Evolutionary conservation across 2,797 vertebrate species (phyloP).

Genomic region (Cyprinodon diabolis): DNA sequence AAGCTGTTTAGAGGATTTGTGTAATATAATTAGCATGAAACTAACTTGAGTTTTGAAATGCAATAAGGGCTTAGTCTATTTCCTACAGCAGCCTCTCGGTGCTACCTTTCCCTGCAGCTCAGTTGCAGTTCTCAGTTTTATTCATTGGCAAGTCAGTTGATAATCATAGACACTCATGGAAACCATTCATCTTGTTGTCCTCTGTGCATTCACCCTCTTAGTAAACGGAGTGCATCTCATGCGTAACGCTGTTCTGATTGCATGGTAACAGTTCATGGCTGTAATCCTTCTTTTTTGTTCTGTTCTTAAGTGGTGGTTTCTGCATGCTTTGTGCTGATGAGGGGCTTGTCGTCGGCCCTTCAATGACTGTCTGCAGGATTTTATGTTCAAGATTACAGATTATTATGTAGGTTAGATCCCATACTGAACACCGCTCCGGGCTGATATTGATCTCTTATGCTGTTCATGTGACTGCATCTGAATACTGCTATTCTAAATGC

Average conservation of each 20-base stretch:
- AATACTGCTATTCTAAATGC: not conserved
- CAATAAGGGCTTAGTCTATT: constrained; percentile 18
- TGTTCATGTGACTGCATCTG: constrained; percentile 13
- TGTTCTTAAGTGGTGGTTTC: constrained; percentile 33
- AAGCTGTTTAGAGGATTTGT: constrained; percentile 19
- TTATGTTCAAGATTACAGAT: constrained; percentile 75
- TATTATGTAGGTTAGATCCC: constrained; percentile 70
- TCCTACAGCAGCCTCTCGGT: constrained; percentile 2
- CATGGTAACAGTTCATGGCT: constrained; percentile 22
- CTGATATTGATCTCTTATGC: constrained; percentile 60
- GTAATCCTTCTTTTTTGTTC: constrained; percentile 12
- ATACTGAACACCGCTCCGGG: constrained; percentile 50
- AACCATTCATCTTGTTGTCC: constrained; percentile 1
- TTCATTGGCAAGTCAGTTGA: constrained; percentile 17
- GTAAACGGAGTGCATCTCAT: constrained; percentile 1
- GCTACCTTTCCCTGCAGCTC: constrained; percentile 1
- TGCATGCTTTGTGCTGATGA: constrained; percentile 56
- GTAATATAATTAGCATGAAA: constrained; percentile 17
- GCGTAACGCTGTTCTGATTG: not conserved
- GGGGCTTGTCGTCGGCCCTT: constrained; percentile 54
- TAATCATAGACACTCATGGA: constrained; percentile 12
- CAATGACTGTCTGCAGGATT: constrained; percentile 65
- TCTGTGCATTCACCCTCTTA: constrained; percentile 13
- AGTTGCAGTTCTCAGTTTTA: constrained; percentile 14
- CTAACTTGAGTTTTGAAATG: constrained; percentile 20